A percentile compares a stretch with the other conserved stretches of the same genome.
Evolutionary conservation across 1,140 invertebrate genomes (phyloP).

Genomic region (Helicoverpa armigera): DNA sequence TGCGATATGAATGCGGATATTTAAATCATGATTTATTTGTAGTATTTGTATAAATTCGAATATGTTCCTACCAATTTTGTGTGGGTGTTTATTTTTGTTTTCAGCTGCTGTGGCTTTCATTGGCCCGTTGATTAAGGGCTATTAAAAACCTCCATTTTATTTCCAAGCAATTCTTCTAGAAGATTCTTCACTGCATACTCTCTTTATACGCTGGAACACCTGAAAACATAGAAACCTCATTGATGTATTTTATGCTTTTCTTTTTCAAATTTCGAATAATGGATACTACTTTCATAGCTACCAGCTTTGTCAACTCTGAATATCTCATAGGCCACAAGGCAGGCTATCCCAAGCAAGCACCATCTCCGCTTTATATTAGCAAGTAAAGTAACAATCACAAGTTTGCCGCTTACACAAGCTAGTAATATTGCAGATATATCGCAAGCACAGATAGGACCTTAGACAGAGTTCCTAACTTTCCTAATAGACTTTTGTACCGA

Average conservation of each 20-base stretch:
- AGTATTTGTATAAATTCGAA: not conserved
- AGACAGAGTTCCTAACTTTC: slow-evolving; percentile 18
- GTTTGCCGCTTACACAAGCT: not conserved
- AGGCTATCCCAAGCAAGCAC: not conserved
- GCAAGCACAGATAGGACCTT: not conserved
- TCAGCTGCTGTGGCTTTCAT: too few relatives aligned
- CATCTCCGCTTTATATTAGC: not conserved
- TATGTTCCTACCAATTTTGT: not conserved
- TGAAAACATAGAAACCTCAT: too few relatives aligned
- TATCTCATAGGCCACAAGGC: not conserved
- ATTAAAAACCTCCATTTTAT: too few relatives aligned
- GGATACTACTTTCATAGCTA: too few relatives aligned
- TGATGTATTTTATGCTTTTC: too few relatives aligned
- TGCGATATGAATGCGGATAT: slow-evolving; percentile 2
- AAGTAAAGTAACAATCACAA: not conserved
- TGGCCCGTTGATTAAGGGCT: too few relatives aligned
- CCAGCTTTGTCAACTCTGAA: too few relatives aligned
- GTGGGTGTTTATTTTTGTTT: not conserved
- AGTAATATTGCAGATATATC: slow-evolving; percentile 10
- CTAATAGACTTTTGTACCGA: slow-evolving; percentile 30
- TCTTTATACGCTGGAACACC: too few relatives aligned
- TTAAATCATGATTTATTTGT: slow-evolving; percentile 17
- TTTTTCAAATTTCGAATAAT: too few relatives aligned
- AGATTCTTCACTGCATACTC: too few relatives aligned
- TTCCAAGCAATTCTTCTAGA: too few relatives aligned